Evolutionary conservation across 2,797 vertebrate species (phyloP), one percentile per base, ranked within the genome.

Genomic region (Okamejei kenojei): DNA sequence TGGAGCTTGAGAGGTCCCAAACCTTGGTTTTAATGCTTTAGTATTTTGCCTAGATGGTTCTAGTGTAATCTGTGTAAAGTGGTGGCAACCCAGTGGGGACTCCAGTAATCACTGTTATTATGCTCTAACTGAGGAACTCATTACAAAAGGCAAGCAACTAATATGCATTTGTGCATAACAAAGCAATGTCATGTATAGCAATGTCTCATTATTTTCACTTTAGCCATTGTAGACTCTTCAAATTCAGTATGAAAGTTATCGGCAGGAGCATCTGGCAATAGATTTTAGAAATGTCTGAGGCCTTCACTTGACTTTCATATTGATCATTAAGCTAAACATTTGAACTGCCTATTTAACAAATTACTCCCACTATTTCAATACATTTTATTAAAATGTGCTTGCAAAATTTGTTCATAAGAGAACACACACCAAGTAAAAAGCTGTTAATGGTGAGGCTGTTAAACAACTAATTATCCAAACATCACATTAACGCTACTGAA

Each of bases 31-130:
- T 73, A 91, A 91, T 45, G 38, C 68, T 76, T 76, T 38, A 76
- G 35, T 92, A 92, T 92, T 92, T 26, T 92, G 90, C 73, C 29
- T 92, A 26, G 71, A 38, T 35, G 32, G 29, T 35, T 38, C 65
- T 32, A 92, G 90, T 71, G 38, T 74, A 76, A 92, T 92, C 90
- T 54, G 38, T 74, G 90, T 38, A 71, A 90, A 35, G 35, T 71
- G 32, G 86, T 90, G 65, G 73, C 71, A 73, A 92, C 90, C 68
- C 90, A 54, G 90, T 74, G 73, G 90, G 90, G 71, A 54, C 17
- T 92, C 90, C 38, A 74, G 71, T 92, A 76, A 92, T 58, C 11
- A 92, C 38, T 92, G 23, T 76, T 76, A 92, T 92, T 92, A 92
- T 19, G 6, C 26, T 71, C 90, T 92, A 76, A 54, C 23, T 76